Conservation (phyloP, 2,888 invertebrate genomes). For the Aspidiotus rigidus region DNA sequence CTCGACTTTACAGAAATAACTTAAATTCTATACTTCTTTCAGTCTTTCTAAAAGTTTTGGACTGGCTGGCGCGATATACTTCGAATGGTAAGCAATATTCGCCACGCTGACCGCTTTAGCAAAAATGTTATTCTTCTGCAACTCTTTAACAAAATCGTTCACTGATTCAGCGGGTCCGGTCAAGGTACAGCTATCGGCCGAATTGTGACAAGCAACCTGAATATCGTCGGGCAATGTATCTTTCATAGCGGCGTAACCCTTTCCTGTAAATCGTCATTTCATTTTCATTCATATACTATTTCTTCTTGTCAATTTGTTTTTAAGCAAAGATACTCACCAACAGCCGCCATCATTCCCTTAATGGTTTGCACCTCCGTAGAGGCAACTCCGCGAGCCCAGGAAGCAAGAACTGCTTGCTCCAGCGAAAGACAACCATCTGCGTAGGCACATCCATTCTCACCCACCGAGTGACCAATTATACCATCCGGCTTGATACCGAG, state of each 20-base stretch:
- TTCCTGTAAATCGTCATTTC: slow-evolving; percentile 34
- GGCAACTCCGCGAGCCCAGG: slow-evolving; percentile 50
- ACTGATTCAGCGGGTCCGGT: slow-evolving; percentile 61
- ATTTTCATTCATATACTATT: neutral
- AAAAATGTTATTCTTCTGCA: slow-evolving; percentile 43
- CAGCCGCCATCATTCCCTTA: slow-evolving; percentile 49
- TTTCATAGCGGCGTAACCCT: slow-evolving; percentile 39
- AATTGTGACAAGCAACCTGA: slow-evolving; percentile 71
- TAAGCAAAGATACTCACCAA: slow-evolving; percentile 41
- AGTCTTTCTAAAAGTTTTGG: slow-evolving; percentile 44
- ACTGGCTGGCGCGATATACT: slow-evolving; percentile 44
- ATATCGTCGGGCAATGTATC: slow-evolving; percentile 48
- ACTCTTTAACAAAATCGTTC: slow-evolving; percentile 49
- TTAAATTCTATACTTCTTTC: slow-evolving; percentile 40
- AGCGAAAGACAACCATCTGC: slow-evolving; percentile 54
- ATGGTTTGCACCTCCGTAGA: slow-evolving; percentile 44
- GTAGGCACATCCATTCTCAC: slow-evolving; percentile 56
- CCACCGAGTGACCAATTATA: slow-evolving; percentile 61
- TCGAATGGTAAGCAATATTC: slow-evolving; percentile 41
- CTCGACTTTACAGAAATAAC: neutral
- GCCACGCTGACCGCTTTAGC: slow-evolving; percentile 39
- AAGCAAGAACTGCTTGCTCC: slow-evolving; percentile 53
- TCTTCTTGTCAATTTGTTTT: too few relatives aligned
- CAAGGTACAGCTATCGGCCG: slow-evolving; percentile 64
- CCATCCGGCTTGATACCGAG: slow-evolving; percentile 59